These are phyloP conservation scores for Ophion obscuratus DNA, from an alignment of 2,888 invertebrate genomes.

Conservation along the genomic window DNA sequence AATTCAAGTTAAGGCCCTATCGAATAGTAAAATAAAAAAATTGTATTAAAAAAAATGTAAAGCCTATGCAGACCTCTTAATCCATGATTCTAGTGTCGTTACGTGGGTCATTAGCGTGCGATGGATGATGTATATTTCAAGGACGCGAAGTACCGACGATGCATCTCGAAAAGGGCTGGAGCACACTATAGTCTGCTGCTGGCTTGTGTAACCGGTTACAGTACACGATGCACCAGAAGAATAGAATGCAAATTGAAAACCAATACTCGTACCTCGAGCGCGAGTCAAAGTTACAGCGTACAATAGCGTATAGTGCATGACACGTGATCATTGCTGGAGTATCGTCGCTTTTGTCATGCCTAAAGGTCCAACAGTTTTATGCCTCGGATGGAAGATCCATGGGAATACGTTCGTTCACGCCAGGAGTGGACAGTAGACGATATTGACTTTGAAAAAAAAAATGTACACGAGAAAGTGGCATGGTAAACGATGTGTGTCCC, in stretches of 20 bases:
- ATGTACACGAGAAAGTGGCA: not conserved
- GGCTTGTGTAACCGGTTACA: constrained; percentile 71
- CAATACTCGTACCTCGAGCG: constrained; percentile 70
- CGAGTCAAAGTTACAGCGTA: constrained; percentile 6
- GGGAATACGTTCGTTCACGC: not conserved
- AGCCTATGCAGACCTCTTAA: too few relatives aligned
- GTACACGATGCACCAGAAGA: constrained; percentile 71
- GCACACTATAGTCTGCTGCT: too few relatives aligned
- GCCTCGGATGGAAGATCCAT: not conserved
- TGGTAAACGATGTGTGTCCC: not conserved
- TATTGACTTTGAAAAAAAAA: not conserved
- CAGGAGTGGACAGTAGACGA: too few relatives aligned
- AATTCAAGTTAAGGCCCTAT: too few relatives aligned
- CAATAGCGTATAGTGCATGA: not conserved
- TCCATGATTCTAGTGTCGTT: too few relatives aligned
- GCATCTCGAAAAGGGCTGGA: too few relatives aligned
- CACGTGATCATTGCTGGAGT: constrained; percentile 19
- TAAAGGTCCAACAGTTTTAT: not conserved
- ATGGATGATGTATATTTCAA: too few relatives aligned
- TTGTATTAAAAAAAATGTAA: too few relatives aligned
- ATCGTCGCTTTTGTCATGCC: constrained; percentile 1
- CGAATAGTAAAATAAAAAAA: too few relatives aligned
- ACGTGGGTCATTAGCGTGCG: too few relatives aligned
- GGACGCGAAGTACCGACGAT: too few relatives aligned
- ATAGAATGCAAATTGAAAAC: constrained; percentile 80